Evolutionary conservation across 2,888 invertebrate genomes (phyloP), one percentile per base, ranked within the genome.

Genomic region (Xylota sylvarum): DNA sequence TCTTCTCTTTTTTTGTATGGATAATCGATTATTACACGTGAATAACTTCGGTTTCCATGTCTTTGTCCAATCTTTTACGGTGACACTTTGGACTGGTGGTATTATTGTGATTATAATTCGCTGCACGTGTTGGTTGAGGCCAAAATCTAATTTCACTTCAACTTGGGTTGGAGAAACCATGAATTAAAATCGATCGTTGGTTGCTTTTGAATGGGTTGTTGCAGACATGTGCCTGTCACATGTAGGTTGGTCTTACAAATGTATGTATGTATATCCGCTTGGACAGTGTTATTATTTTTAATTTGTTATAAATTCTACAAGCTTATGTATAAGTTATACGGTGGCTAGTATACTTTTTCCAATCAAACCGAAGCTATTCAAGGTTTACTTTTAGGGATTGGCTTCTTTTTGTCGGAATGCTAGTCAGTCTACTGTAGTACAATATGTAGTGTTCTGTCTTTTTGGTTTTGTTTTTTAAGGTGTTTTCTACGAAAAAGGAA

Each of bases 91-190:
- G 17, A 32, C 9, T 65, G n/a, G 43, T 46, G 30, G 12, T 19
- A 4, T 43, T 48, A 35, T 0, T 46, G 48, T 5, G 60, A 62
- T 69, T 72, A 43, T 35, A 72, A 84, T 79, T 52, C 79, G 12
- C 4, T 69, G 73, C 83, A 79, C 83, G 83, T 74, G 58, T 30
- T 32, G 23, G 43, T 48, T 67, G 64, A 67, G 79, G 67, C 62
- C 72, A 84, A 72, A 40, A 40, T 62, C 55, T 58, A 73, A 84
- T 79, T 79, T 84, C 79, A 23, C 83, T 83, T 77, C 55, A 52
- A 58, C 50, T 12, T 52, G 52, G 32, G 35, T 35, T 62, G 55
- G 79, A 69, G 83, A 84, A 84, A 79, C 67, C 73, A 56, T 79
- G 73, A 73, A 84, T 78, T 67, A 56, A 83, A 23, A 67, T 79